phyloP scores from a whole-genome alignment of 2,888 invertebrate species.

The Brachyptera putata region DNA sequence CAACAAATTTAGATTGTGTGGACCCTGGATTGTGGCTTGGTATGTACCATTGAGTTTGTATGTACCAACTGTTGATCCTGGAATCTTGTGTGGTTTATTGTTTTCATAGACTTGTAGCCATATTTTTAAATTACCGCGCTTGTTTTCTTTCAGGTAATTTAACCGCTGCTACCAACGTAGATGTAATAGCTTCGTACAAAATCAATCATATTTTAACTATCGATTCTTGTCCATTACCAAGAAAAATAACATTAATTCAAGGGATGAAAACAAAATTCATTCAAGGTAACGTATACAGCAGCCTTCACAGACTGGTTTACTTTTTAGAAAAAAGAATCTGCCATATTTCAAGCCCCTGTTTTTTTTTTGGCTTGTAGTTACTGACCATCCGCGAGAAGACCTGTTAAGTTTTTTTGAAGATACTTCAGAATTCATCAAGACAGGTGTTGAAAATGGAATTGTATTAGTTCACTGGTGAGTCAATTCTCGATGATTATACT shows the following conservation, averaged over 20 bases:
- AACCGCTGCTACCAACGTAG: constrained; percentile 70
- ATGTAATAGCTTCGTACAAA: constrained; percentile 59
- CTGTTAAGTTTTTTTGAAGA: constrained; percentile 73
- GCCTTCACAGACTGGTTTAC: too few species aligned
- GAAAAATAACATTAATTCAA: constrained; percentile 62
- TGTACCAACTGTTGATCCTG: too few species aligned
- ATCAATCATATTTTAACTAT: constrained; percentile 77
- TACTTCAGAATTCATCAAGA: constrained; percentile 69
- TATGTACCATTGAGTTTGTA: constrained; percentile 37
- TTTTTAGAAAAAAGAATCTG: too few species aligned
- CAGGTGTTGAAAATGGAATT: constrained; percentile 61
- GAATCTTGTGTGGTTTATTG: too few species aligned
- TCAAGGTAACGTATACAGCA: too few species aligned
- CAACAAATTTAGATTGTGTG: constrained; percentile 54
- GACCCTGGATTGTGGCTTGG: constrained; percentile 54
- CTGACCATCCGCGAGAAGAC: constrained; percentile 82
- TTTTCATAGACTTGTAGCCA: background rate
- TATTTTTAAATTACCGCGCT: background rate
- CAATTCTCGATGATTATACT: too few species aligned
- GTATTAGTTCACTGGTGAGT: constrained; percentile 83
- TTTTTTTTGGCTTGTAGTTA: constrained; percentile 52
- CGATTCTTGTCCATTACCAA: constrained; percentile 78
- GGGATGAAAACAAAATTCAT: constrained; percentile 69
- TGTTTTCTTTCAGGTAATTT: constrained; percentile 60
- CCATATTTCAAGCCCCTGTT: too few species aligned